These are phyloP conservation scores for Pelmatolapia mariae DNA, from an alignment of 2,113 vertebrate species.

Conservation along the genomic window DNA sequence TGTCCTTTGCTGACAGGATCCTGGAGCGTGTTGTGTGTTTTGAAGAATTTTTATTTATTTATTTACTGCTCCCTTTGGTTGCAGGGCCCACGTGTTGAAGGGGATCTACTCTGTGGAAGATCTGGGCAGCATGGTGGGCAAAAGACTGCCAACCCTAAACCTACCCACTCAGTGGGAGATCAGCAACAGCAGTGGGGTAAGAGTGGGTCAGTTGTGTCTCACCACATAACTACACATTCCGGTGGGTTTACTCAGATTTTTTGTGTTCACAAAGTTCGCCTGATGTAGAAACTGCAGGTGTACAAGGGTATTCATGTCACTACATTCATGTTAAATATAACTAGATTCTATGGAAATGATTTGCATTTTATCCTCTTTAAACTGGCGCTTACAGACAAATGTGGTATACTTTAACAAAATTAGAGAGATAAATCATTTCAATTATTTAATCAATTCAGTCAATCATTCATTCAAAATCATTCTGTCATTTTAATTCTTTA, in stretches of 20 bases:
- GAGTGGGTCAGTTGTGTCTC: background rate
- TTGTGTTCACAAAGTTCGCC: background rate
- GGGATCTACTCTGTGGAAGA: conserved; percentile 77
- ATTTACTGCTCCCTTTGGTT: background rate
- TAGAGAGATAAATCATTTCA: background rate
- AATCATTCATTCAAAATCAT: background rate
- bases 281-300: background rate
- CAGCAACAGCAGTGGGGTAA: conserved; percentile 72
- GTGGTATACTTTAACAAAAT: background rate
- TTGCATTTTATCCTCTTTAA: background rate
- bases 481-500: background rate
- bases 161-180: conserved; percentile 76
- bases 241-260: background rate
- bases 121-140: conserved; percentile 62
- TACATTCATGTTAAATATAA: background rate
- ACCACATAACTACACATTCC: background rate
- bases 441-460: background rate
- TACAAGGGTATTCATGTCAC: background rate
- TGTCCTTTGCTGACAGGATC: background rate
- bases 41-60: background rate
- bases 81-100: conserved; percentile 82
- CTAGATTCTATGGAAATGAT: background rate
- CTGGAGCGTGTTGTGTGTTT: background rate
- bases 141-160: conserved; percentile 73
- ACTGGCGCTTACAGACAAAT: background rate